Conservation (phyloP, 2,113 vertebrate species). For the Petrocephalus zakoni region DNA sequence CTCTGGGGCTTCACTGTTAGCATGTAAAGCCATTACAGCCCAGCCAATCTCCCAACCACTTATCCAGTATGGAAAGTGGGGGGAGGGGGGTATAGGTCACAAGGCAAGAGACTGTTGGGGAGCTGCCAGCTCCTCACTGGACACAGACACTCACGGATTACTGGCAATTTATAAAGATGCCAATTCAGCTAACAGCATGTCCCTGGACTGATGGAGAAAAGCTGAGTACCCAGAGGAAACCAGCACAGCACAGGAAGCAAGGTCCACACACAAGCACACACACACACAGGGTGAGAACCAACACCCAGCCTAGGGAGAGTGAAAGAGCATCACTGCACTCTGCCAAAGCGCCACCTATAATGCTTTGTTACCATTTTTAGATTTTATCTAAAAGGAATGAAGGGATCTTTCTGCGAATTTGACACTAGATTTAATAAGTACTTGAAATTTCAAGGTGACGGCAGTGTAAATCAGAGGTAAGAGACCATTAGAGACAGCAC, state of each 20-base stretch:
- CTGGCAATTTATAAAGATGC: background rate
- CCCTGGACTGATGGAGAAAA: background rate
- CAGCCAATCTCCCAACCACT: background rate
- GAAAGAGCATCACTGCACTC: background rate
- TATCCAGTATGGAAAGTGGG: background rate
- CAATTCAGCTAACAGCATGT: background rate
- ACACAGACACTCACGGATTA: background rate
- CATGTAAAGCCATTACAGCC: background rate
- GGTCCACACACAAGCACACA: background rate
- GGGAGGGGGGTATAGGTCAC: background rate
- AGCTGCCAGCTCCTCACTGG: background rate
- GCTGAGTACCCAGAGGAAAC: background rate
- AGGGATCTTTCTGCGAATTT: background rate
- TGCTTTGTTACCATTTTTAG: background rate
- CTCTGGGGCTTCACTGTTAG: background rate
- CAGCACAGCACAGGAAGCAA: background rate
- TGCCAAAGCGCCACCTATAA: background rate
- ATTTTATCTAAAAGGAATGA: background rate
- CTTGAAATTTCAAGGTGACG: background rate
- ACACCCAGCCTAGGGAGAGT: background rate
- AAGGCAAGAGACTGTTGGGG: background rate
- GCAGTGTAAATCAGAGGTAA: background rate
- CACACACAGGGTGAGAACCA: background rate
- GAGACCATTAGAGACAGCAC: background rate
- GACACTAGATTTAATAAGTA: background rate